Percentiles rank a stretch among this genome's conserved stretches.
Evolutionary conservation across 2,113 vertebrate genomes (phyloP).

Genomic region (Phrynocephalus versicolor): DNA sequence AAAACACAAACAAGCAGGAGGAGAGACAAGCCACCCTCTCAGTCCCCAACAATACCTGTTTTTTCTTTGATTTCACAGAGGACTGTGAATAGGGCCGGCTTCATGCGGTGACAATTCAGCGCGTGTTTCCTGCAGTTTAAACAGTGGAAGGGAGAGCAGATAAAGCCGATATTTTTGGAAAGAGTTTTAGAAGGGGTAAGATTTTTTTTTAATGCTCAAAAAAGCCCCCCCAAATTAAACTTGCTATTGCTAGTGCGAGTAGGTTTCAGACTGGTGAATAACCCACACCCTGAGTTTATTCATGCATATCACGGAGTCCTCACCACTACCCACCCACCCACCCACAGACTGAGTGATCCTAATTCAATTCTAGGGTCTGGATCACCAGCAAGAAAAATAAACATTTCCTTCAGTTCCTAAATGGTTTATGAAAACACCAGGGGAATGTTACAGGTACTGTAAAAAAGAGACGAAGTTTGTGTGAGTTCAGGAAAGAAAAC

Average conservation of each 20-base stretch:
- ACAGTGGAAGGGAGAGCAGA: constrained; percentile 15
- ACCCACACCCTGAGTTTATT: not conserved
- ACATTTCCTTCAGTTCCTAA: not conserved
- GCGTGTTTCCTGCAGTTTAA: constrained; percentile 68
- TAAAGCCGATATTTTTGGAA: not conserved
- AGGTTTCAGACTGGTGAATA: not conserved
- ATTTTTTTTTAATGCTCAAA: not conserved
- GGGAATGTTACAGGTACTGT: not conserved
- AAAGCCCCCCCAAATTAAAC: not conserved
- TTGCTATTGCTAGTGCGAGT: not conserved
- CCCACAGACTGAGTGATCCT: not conserved
- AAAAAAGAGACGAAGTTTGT: constrained; percentile 14
- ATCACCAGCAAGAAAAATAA: not conserved
- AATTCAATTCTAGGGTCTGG: not conserved
- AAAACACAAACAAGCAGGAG: not conserved
- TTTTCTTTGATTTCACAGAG: constrained; percentile 97
- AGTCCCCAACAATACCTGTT: constrained; percentile 77
- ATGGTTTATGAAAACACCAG: not conserved
- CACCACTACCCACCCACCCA: no score
- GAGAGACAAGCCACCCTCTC: not conserved
- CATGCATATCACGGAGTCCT: not conserved
- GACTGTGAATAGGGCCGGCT: constrained; percentile 93
- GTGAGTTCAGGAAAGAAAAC: not conserved
- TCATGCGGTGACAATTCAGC: constrained; percentile 95
- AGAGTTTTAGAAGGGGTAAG: not conserved